Percentiles rank a stretch among this genome's conserved stretches.
phyloP scores from a whole-genome alignment of 2,797 vertebrate species.

The Mormyrops attenuatus region DNA sequence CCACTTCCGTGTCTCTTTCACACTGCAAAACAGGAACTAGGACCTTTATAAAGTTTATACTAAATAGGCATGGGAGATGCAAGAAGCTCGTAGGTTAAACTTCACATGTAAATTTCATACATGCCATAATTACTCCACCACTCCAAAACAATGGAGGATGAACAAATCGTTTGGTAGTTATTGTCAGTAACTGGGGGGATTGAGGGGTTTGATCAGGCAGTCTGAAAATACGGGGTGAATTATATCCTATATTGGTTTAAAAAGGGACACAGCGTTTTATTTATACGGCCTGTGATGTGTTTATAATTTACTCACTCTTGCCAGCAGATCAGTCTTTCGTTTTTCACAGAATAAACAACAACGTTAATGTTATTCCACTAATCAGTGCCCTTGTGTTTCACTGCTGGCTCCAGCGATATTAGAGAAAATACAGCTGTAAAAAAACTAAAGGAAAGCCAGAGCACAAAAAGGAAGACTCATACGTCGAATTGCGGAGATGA shows the following conservation, averaged over 20 bases:
- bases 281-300: neutral
- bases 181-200: neutral
- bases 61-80: neutral
- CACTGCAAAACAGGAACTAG: neutral
- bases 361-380: neutral
- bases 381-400: neutral
- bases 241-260: neutral
- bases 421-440: neutral
- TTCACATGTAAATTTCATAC: neutral
- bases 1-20: neutral
- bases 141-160: neutral
- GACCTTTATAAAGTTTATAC: neutral
- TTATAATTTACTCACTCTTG: neutral
- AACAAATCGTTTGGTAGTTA: neutral
- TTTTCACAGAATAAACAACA: neutral
- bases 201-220: neutral
- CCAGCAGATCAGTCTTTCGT: neutral
- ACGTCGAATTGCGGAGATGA: no score
- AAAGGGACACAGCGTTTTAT: neutral
- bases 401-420: neutral
- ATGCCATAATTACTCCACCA: neutral
- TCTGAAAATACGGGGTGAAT: neutral
- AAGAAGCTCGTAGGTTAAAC: neutral
- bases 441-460: neutral
- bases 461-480: neutral